A percentile compares a stretch with the other conserved stretches of the same genome.
phyloP scores from a whole-genome alignment of 2,797 vertebrate species.

The Nyctalus aviator region DNA sequence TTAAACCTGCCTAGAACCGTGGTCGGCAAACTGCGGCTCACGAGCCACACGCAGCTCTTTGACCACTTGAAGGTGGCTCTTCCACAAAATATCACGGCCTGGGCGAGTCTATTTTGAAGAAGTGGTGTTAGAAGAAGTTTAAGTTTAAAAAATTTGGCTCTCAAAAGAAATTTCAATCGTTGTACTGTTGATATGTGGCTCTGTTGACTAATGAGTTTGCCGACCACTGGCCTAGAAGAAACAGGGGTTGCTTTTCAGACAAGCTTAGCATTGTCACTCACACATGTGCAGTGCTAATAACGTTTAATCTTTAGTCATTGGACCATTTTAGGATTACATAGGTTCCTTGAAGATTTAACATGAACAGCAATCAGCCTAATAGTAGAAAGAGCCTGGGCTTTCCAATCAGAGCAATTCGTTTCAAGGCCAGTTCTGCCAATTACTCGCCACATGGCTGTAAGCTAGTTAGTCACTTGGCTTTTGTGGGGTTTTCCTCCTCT shows the following conservation, averaged over 20 bases:
- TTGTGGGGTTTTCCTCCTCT: slow-evolving; percentile 5
- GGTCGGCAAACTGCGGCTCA: too few relatives aligned
- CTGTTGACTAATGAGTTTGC: too few relatives aligned
- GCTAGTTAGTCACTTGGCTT: neutral
- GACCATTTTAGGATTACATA: neutral
- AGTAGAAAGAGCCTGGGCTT: neutral
- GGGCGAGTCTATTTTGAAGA: too few relatives aligned
- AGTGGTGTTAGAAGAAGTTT: too few relatives aligned
- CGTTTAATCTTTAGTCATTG: neutral
- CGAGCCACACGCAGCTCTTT: too few relatives aligned
- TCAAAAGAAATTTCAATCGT: too few relatives aligned
- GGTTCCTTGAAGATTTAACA: neutral
- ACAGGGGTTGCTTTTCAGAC: neutral
- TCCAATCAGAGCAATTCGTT: neutral
- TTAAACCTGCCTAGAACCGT: neutral
- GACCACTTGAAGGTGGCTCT: too few relatives aligned
- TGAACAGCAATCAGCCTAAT: neutral
- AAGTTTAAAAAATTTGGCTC: too few relatives aligned
- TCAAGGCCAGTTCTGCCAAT: neutral
- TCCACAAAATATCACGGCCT: too few relatives aligned
- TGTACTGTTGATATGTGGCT: too few relatives aligned
- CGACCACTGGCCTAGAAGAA: neutral
- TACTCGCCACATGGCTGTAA: neutral
- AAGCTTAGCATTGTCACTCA: neutral
- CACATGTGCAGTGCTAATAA: neutral